Conservation (phyloP, 1,140 invertebrate genomes). For the Wasmannia auropunctata region DNA sequence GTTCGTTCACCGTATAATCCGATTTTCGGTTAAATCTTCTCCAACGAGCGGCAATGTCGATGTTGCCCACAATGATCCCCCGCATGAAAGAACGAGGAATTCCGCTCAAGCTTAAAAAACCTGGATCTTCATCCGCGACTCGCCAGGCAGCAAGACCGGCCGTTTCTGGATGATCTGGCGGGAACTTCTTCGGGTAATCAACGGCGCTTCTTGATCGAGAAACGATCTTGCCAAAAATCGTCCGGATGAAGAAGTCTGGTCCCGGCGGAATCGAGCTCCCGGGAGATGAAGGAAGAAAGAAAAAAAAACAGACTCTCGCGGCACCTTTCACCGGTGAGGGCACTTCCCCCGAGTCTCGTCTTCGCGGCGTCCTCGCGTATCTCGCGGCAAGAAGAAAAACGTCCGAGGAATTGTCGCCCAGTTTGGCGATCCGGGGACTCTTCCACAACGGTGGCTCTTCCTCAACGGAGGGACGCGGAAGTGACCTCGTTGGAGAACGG, state of each 20-base stretch:
- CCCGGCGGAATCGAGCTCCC: slow-evolving; percentile 8
- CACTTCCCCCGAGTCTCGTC: slow-evolving; percentile 46
- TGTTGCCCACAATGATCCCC: not conserved
- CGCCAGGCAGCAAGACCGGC: not conserved
- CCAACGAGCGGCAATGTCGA: not conserved
- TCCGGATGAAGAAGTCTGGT: not conserved
- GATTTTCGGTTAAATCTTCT: not conserved
- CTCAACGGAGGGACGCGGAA: not conserved
- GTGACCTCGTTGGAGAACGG: slow-evolving; percentile 48
- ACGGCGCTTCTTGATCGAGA: not conserved
- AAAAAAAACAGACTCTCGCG: slow-evolving; percentile 19
- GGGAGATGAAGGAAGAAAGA: slow-evolving; percentile 11
- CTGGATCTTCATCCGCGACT: not conserved
- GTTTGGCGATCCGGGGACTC: not conserved
- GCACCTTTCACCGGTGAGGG: slow-evolving; percentile 43
- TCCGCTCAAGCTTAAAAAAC: not conserved
- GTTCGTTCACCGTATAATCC: not conserved
- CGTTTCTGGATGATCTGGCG: not conserved
- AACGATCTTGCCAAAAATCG: not conserved
- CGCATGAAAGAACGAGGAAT: not conserved
- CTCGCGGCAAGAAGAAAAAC: not conserved
- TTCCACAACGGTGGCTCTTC: not conserved
- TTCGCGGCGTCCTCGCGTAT: slow-evolving; percentile 6
- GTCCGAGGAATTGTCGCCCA: not conserved
- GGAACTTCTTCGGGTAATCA: not conserved